Evolutionary conservation across 2,797 vertebrate genomes (phyloP).

Genomic region (Xenopus petersii): DNA sequence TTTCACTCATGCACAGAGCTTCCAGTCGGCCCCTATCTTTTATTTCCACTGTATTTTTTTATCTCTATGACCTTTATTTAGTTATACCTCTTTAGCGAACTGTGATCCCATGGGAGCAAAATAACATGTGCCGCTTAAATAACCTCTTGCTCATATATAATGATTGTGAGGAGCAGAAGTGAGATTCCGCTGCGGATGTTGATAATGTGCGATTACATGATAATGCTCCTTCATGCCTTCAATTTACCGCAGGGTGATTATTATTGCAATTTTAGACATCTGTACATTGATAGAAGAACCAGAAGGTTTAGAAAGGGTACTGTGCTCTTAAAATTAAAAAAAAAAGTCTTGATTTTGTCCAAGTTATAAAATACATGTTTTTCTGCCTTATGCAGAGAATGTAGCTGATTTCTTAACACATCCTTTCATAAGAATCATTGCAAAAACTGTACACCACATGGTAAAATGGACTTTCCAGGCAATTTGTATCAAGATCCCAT

Average conservation of each 20-base stretch:
- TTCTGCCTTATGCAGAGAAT: too few species aligned
- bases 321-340: too few species aligned
- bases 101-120: slow-evolving; percentile 25
- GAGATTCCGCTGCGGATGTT: slow-evolving; percentile 24
- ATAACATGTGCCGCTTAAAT: slow-evolving; percentile 44
- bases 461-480: too few species aligned
- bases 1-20: slow-evolving; percentile 7
- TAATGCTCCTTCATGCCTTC: slow-evolving; percentile 22
- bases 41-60: slow-evolving; percentile 43
- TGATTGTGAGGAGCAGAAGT: slow-evolving; percentile 23
- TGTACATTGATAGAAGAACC: background rate
- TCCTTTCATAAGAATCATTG: too few species aligned
- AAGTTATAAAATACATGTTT: too few species aligned
- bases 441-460: too few species aligned
- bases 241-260: slow-evolving; percentile 22
- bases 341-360: too few species aligned
- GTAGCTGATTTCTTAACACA: too few species aligned
- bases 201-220: slow-evolving; percentile 30
- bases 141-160: slow-evolving; percentile 46
- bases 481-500: too few species aligned
- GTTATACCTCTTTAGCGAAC: slow-evolving; percentile 43
- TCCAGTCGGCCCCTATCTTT: slow-evolving; percentile 11
- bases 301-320: background rate
- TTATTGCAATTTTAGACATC: slow-evolving; percentile 28
- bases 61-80: slow-evolving; percentile 45